A percentile compares a stretch with the other conserved stretches of the same genome.
phyloP scores from a whole-genome alignment of 2,888 invertebrate genomes.

The Eretmocerus hayati region DNA sequence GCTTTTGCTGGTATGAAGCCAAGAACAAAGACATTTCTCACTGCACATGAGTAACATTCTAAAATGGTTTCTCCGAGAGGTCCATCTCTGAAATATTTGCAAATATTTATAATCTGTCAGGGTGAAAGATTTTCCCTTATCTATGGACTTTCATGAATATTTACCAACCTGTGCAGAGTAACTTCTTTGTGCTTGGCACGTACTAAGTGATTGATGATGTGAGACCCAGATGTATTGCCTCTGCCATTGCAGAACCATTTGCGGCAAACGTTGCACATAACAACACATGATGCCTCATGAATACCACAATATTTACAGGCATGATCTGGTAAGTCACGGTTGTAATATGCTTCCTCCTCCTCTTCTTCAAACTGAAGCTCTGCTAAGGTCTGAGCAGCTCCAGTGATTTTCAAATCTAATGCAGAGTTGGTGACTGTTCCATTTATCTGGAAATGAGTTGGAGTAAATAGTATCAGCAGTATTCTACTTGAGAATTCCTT shows the following conservation, averaged over 20 bases:
- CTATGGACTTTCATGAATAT: too few species aligned
- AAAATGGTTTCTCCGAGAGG: conserved; percentile 95
- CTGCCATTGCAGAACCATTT: conserved; percentile 99
- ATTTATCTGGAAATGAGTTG: conserved; percentile 62
- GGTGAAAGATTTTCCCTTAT: too few species aligned
- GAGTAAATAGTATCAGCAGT: too few species aligned
- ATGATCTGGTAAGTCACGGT: conserved; percentile 86
- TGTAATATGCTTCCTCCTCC: conserved; percentile 83
- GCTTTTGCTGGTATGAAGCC: conserved; percentile 99
- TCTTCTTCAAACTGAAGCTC: conserved; percentile 94
- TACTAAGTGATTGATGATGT: conserved; percentile 97
- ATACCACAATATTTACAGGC: conserved; percentile 99
- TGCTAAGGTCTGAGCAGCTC: conserved; percentile 67
- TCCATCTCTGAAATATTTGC: conserved; percentile 63
- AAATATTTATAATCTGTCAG: too few species aligned
- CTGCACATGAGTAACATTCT: conserved; percentile 98
- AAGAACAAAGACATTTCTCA: conserved; percentile 94
- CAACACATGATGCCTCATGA: conserved; percentile 94
- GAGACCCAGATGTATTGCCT: conserved; percentile 95
- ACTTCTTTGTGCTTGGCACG: conserved; percentile 99
- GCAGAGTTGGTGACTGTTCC: conserved; percentile 54
- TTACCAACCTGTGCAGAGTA: conserved; percentile 68
- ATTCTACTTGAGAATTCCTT: too few species aligned
- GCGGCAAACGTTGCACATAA: conserved; percentile 96
- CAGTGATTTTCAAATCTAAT: conserved; percentile 56